phyloP scores from a whole-genome alignment of 2,113 vertebrate genomes.

The Trachemys scripta region DNA sequence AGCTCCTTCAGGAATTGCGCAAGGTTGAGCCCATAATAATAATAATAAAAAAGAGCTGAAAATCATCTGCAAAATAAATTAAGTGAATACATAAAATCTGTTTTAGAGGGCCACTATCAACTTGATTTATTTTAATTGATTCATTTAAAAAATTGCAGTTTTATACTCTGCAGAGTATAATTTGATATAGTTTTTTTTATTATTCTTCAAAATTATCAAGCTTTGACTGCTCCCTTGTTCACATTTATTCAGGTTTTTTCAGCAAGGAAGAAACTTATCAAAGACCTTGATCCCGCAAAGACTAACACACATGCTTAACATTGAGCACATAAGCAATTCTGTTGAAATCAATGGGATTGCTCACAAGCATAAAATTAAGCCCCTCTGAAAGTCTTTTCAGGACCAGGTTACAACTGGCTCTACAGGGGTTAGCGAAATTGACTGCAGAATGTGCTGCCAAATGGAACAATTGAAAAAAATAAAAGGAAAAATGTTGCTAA shows the following conservation, averaged over 20 bases:
- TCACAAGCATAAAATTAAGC: not conserved
- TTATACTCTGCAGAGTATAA: not conserved
- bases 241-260: not conserved
- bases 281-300: not conserved
- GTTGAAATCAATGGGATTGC: not conserved
- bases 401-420: not conserved
- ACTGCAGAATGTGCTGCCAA: not conserved
- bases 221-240: not conserved
- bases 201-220: not conserved
- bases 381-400: not conserved
- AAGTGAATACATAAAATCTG: not conserved
- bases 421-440: not conserved
- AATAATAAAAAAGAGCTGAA: not conserved
- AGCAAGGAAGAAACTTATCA: not conserved
- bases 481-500: not conserved
- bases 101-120: not conserved
- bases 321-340: accelerated
- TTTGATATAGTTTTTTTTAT: not conserved
- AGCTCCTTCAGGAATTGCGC: not conserved
- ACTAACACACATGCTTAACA: not conserved
- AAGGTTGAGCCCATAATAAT: not conserved
- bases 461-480: not conserved
- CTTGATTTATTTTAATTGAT: not conserved
- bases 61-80: not conserved
- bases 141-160: not conserved